Percentiles rank a stretch among this genome's conserved stretches.
Evolutionary conservation across 2,888 invertebrate genomes (phyloP).

Genomic region (Hymenopus coronatus): DNA sequence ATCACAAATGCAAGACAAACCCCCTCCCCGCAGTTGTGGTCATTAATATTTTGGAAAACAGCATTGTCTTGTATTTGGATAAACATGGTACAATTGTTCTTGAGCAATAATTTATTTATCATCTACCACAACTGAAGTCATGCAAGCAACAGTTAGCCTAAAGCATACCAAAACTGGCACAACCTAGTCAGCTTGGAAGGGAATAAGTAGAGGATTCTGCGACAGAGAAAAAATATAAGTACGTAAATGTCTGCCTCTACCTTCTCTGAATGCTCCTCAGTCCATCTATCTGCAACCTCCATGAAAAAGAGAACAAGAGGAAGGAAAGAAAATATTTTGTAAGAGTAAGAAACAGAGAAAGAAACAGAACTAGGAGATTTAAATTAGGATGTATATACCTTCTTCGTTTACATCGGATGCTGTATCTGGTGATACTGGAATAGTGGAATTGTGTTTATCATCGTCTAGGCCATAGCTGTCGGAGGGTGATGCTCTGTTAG

Average conservation of each 20-base stretch:
- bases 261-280: background rate
- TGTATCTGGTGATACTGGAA: background rate
- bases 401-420: background rate
- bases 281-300: background rate
- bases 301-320: background rate
- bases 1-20: too few species aligned
- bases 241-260: background rate
- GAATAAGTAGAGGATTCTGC: too few species aligned
- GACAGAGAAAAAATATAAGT: too few species aligned
- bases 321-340: background rate
- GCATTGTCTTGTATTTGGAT: too few species aligned
- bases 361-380: background rate
- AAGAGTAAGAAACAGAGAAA: background rate
- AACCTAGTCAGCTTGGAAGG: too few species aligned
- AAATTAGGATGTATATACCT: background rate
- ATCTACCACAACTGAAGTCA: too few species aligned
- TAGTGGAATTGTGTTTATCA: background rate
- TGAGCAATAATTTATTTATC: too few species aligned
- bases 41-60: too few species aligned
- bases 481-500: background rate
- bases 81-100: too few species aligned
- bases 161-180: too few species aligned
- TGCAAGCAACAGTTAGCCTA: too few species aligned
- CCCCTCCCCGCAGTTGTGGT: too few species aligned
- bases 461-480: background rate